Conservation (phyloP, 2,797 vertebrate genomes). For the Anabacerthia variegaticeps region DNA sequence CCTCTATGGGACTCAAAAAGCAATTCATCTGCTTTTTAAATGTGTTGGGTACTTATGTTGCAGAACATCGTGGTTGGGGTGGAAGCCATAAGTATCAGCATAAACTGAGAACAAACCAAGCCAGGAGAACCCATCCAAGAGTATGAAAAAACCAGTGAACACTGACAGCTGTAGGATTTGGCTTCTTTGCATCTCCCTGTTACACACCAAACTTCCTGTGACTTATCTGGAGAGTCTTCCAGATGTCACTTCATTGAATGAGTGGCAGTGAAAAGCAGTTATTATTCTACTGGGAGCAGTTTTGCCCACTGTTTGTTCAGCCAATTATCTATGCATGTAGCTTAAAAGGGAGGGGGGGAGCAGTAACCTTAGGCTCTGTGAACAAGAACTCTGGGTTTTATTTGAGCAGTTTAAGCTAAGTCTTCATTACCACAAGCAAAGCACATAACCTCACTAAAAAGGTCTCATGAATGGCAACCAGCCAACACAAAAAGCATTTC, state of each 20-base stretch:
- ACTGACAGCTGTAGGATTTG: conserved; percentile 58
- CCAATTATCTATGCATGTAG: conserved; percentile 48
- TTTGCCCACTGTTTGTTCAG: conserved; percentile 58
- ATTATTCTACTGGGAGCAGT: conserved; percentile 44
- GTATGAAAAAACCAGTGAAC: not conserved
- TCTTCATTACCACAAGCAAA: conserved; percentile 33
- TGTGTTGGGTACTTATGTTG: conserved; percentile 17
- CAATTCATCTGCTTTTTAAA: conserved; percentile 51
- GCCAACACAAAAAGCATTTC: not conserved
- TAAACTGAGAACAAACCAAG: conserved; percentile 43
- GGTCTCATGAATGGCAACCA: not conserved
- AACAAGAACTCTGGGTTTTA: conserved; percentile 9
- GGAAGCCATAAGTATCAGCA: conserved; percentile 13
- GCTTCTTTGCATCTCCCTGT: conserved; percentile 40
- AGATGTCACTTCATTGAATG: conserved; percentile 62
- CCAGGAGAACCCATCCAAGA: conserved; percentile 51
- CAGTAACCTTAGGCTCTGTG: conserved; percentile 30
- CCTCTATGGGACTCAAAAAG: not conserved
- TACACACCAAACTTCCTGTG: conserved; percentile 48
- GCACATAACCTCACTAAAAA: not conserved
- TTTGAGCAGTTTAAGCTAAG: not conserved
- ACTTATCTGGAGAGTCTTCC: conserved; percentile 55
- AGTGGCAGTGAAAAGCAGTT: conserved; percentile 58
- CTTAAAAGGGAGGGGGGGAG: not conserved
- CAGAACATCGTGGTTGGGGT: conserved; percentile 10